phyloP scores from a whole-genome alignment of 2,113 vertebrate genomes.

The Clarias magur region DNA sequence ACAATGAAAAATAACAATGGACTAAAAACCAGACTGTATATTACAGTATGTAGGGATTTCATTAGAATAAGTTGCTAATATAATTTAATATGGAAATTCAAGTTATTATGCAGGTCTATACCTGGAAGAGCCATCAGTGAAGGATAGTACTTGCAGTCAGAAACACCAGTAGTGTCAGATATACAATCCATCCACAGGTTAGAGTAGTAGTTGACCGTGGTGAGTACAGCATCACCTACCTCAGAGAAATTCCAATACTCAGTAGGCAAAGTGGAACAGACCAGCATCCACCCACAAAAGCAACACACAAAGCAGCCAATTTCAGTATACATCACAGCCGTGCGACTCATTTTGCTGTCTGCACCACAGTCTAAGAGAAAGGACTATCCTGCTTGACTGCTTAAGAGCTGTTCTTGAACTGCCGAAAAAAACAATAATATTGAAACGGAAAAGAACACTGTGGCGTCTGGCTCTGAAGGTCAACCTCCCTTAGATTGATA shows the following conservation, averaged over 20 bases:
- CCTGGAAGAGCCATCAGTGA: conserved; percentile 88
- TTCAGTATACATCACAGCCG: conserved; percentile 76
- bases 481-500: neutral
- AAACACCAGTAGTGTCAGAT: conserved; percentile 89
- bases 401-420: neutral
- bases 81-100: neutral
- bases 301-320: conserved; percentile 84
- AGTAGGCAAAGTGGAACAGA: conserved; percentile 87
- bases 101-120: conserved; percentile 57
- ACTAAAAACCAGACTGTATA: neutral
- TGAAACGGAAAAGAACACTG: neutral
- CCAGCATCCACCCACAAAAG: conserved; percentile 85
- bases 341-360: conserved; percentile 65
- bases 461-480: neutral
- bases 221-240: conserved; percentile 83
- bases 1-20: neutral
- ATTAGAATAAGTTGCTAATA: neutral
- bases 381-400: neutral
- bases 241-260: conserved; percentile 94
- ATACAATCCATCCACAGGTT: conserved; percentile 94
- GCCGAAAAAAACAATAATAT: neutral
- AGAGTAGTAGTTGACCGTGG: conserved; percentile 89
- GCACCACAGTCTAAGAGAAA: neutral
- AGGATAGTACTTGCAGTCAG: conserved; percentile 92
- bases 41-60: neutral